Base-by-base conservation (phyloP, 2,113 vertebrate species). In the Litocranius walleri region DNA sequence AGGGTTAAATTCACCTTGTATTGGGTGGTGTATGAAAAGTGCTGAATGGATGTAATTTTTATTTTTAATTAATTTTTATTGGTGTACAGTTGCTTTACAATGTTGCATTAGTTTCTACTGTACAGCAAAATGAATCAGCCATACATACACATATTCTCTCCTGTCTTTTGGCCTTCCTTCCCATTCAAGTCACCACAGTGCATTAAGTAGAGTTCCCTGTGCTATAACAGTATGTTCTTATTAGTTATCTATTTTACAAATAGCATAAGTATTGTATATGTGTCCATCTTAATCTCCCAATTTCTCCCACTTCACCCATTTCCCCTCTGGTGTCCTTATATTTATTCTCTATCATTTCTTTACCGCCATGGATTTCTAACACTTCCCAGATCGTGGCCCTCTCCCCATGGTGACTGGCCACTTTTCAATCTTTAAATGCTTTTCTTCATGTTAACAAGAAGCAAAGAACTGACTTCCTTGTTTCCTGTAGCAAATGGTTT, bases 381-480 rank as follows among this genome's bases (percentile, higher is more conserved):
- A 27, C 25, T 88, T 92, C 90, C 92, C 6, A 5, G 16, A 90
- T 67, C 84, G 90, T 45, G 40, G 15, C 71, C 29, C 43, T 93
- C 89, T 33, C 27, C 12, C 80, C 27, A 77, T 17, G 83, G 91
- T 52, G 80, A 78, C 48, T 50, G 7, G 59, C 90, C 50, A 95
- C 88, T 67, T 43, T 88, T 90, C 80, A 81, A 64, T 71, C 90
- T 89, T 88, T 30, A 85, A 78, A 97, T 88, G 90, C 84, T 96
- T 89, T 23, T 89, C 90, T 97, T 95, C 74, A 2, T 78, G 87
- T 97, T 95, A 94, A 94, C 56, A 94, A 97, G 74, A 81, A 67
- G 59, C 74, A 50, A 25, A 71, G 64, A 96, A 97, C 74, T 86
- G 84, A 94, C 81, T 96, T 93, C 90, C 83, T 77, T 52, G 64